Conservation (phyloP, 2,888 invertebrate species). For the Drosophila affinis region DNA sequence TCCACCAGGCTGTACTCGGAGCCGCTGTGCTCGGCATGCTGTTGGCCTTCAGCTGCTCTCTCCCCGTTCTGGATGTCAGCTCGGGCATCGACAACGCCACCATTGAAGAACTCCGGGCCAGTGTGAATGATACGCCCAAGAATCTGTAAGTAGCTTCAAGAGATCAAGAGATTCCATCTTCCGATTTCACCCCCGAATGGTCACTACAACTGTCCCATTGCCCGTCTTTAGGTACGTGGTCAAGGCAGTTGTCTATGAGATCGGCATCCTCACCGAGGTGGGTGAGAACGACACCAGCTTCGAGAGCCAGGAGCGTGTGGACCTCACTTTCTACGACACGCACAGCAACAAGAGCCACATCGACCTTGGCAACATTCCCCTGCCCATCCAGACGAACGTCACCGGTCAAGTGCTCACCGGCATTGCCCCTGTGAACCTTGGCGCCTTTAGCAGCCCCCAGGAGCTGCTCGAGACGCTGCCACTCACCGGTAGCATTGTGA, state of each 20-base stretch:
- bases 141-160: constrained; percentile 78
- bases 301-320: constrained; percentile 85
- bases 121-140: constrained; percentile 79
- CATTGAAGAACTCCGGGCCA: constrained; percentile 73
- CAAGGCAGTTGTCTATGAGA: constrained; percentile 86
- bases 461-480: constrained; percentile 82
- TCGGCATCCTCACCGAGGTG: constrained; percentile 86
- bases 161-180: too few relatives aligned
- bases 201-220: background rate
- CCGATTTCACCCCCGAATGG: background rate
- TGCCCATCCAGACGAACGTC: constrained; percentile 85
- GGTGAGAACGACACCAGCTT: constrained; percentile 84
- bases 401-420: constrained; percentile 85
- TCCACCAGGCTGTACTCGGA: constrained; percentile 60
- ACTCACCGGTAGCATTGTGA: constrained; percentile 83
- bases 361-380: constrained; percentile 85
- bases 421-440: constrained; percentile 84
- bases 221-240: constrained; percentile 84
- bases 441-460: constrained; percentile 82
- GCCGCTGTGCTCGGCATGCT: constrained; percentile 72
- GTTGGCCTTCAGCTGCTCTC: constrained; percentile 64
- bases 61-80: constrained; percentile 76
- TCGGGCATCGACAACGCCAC: constrained; percentile 80
- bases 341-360: constrained; percentile 84
- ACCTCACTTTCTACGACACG: constrained; percentile 85